phyloP scores from a whole-genome alignment of 2,888 invertebrate species.

The Napeogenes sylphis region DNA sequence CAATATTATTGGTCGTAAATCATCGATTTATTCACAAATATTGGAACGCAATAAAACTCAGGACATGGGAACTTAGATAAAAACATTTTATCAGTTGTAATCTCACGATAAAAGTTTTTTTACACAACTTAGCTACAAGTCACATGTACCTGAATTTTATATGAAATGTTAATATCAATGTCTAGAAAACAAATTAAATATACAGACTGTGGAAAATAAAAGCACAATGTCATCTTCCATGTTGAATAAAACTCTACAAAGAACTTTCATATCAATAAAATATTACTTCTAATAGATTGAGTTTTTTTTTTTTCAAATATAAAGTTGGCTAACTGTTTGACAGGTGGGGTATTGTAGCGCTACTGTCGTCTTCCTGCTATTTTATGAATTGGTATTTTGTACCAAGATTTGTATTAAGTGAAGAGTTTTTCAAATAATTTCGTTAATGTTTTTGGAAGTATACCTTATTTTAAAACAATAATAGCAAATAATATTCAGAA shows the following conservation, averaged over 20 bases:
- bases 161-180: too few species aligned
- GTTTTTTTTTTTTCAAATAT: conserved; percentile 29
- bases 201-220: too few species aligned
- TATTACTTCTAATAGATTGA: conserved; percentile 27
- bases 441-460: background rate
- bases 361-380: background rate
- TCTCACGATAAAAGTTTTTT: background rate
- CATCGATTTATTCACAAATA: conserved; percentile 23
- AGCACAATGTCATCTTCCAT: background rate
- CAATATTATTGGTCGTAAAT: conserved; percentile 24
- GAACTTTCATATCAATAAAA: background rate
- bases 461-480: background rate
- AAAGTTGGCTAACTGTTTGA: conserved; percentile 28
- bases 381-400: background rate
- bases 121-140: too few species aligned
- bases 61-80: conserved; percentile 21
- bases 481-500: background rate
- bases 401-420: background rate
- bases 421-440: too few species aligned
- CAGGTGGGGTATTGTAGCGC: conserved; percentile 12
- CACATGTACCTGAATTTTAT: too few species aligned
- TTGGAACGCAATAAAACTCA: conserved; percentile 23
- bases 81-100: background rate
- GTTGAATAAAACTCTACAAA: conserved; percentile 17
- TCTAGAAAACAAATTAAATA: too few species aligned